Evolutionary conservation across 2,797 vertebrate species (phyloP).

Genomic region (Micrastur ruficollis): DNA sequence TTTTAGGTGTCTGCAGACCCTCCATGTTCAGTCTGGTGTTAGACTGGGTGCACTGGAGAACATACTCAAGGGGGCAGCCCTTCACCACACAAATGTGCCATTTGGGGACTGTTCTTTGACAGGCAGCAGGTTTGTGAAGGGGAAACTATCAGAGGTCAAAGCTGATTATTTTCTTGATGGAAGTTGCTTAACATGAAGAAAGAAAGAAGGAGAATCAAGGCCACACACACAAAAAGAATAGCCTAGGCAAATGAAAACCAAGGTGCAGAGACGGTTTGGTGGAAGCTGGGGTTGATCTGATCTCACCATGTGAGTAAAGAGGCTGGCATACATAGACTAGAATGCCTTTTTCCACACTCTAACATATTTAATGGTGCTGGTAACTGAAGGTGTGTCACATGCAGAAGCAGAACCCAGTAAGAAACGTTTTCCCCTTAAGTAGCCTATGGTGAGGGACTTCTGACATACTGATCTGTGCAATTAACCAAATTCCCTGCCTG

Average conservation of each 20-base stretch:
- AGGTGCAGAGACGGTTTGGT: neutral
- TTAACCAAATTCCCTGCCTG: neutral
- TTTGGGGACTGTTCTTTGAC: neutral
- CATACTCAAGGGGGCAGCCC: constrained; percentile 53
- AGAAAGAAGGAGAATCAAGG: neutral
- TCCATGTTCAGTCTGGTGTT: neutral
- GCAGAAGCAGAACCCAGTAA: neutral
- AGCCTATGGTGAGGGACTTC: neutral
- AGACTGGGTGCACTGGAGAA: neutral
- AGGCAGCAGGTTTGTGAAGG: neutral
- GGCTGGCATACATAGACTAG: neutral
- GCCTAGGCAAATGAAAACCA: neutral
- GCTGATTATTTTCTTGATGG: neutral
- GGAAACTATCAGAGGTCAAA: neutral
- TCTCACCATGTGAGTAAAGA: neutral
- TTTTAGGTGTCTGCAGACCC: neutral
- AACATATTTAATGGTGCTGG: neutral
- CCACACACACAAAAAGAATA: neutral
- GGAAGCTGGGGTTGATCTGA: neutral
- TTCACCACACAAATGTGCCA: neutral
- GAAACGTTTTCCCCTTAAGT: neutral
- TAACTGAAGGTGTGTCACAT: neutral
- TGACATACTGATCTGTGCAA: neutral
- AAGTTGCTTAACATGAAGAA: neutral
- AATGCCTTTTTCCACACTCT: neutral